Evolutionary conservation across 2,797 vertebrate genomes (phyloP).

Genomic region (Eurystomus glaucurus): DNA sequence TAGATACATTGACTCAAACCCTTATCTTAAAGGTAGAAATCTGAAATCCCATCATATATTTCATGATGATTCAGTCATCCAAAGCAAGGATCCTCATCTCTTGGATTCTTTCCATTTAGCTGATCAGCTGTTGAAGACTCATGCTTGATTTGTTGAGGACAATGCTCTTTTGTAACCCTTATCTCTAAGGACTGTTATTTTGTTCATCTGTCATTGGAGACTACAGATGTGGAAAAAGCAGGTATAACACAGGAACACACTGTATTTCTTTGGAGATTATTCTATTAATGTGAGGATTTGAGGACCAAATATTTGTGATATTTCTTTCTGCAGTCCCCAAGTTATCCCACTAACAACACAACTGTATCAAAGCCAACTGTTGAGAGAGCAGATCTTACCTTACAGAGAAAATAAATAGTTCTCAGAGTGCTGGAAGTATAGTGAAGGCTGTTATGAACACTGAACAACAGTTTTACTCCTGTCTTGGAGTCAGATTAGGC

Average conservation of each 20-base stretch:
- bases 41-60: neutral
- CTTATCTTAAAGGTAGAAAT: neutral
- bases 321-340: neutral
- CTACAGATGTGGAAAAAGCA: accelerated
- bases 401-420: neutral
- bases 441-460: neutral
- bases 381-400: neutral
- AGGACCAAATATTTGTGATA: neutral
- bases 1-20: neutral
- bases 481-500: neutral
- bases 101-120: neutral
- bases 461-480: neutral
- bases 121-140: neutral
- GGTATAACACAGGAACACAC: neutral
- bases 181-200: neutral
- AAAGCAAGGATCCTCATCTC: neutral
- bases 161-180: neutral
- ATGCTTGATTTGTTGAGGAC: neutral
- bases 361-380: neutral
- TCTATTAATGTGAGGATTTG: neutral
- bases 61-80: neutral
- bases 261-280: neutral
- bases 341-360: neutral
- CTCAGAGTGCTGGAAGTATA: neutral
- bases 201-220: neutral